Conservation (phyloP, 2,113 vertebrate genomes). For the Pogona vitticeps region DNA sequence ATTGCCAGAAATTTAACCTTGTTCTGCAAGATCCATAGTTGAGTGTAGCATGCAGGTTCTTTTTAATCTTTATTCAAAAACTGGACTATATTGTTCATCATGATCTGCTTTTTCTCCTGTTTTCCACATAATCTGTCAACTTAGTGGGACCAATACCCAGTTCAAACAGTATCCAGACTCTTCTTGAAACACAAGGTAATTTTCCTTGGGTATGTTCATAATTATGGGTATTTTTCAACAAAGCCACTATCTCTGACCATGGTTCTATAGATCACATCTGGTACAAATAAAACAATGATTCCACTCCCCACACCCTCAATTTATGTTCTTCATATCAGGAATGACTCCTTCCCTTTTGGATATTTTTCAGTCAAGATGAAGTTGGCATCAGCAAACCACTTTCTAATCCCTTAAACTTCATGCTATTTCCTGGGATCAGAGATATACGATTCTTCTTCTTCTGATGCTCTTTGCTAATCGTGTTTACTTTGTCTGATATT, state of each 20-base stretch:
- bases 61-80: conserved; percentile 54
- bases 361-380: conserved; percentile 55
- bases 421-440: conserved; percentile 62
- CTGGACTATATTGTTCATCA: conserved; percentile 31
- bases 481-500: neutral
- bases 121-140: conserved; percentile 62
- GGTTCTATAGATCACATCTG: conserved; percentile 64
- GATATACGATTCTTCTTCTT: conserved; percentile 29
- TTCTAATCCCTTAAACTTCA: conserved; percentile 59
- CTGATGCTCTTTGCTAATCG: conserved; percentile 18
- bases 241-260: conserved; percentile 48
- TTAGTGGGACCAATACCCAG: conserved; percentile 55
- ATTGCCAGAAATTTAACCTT: conserved; percentile 8
- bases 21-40: neutral
- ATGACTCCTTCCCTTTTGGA: conserved; percentile 57
- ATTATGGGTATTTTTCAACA: conserved; percentile 55
- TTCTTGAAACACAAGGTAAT: conserved; percentile 58
- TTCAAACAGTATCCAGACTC: conserved; percentile 57
- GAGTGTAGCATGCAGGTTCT: conserved; percentile 36
- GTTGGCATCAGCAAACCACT: conserved; percentile 55
- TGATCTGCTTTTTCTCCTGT: conserved; percentile 35
- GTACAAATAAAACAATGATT: conserved; percentile 55
- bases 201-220: conserved; percentile 59
- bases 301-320: neutral
- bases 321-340: conserved; percentile 50